Percentiles rank a stretch among this genome's conserved stretches.
Conservation (phyloP, 2,113 vertebrate species). For the Rhabdornis inornatus region DNA sequence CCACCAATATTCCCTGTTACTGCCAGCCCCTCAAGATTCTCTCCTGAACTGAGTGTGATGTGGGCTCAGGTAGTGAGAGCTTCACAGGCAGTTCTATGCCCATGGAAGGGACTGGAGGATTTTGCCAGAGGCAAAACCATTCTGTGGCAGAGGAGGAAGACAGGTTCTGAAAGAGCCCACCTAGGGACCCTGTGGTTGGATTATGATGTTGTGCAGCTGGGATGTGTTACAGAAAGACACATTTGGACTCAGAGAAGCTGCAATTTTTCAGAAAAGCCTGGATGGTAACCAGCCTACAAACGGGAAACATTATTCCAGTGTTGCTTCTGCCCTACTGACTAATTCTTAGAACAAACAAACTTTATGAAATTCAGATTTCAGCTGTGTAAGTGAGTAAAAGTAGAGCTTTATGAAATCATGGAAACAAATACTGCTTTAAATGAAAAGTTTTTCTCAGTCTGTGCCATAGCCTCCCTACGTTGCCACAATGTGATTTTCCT, state of each 20-base stretch:
- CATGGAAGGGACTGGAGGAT: background rate
- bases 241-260: background rate
- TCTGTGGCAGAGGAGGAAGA: background rate
- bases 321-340: background rate
- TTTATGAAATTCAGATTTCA: conserved; percentile 15
- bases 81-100: background rate
- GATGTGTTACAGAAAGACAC: background rate
- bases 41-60: background rate
- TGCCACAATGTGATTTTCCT: background rate
- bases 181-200: background rate
- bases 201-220: background rate
- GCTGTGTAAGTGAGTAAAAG: conserved; percentile 10
- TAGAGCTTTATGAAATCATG: conserved; percentile 2
- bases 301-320: background rate
- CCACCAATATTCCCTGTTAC: background rate
- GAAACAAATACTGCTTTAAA: conserved; percentile 20
- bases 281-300: background rate
- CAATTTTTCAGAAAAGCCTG: background rate
- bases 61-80: background rate
- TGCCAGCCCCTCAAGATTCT: background rate
- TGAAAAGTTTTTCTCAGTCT: background rate
- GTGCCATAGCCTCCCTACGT: background rate
- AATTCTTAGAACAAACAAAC: conserved; percentile 19
- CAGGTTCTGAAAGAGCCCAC: background rate
- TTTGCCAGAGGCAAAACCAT: background rate